A percentile compares a stretch with the other conserved stretches of the same genome.
Conservation (phyloP, 1,140 invertebrate genomes). For the Microplitis demolitor region DNA sequence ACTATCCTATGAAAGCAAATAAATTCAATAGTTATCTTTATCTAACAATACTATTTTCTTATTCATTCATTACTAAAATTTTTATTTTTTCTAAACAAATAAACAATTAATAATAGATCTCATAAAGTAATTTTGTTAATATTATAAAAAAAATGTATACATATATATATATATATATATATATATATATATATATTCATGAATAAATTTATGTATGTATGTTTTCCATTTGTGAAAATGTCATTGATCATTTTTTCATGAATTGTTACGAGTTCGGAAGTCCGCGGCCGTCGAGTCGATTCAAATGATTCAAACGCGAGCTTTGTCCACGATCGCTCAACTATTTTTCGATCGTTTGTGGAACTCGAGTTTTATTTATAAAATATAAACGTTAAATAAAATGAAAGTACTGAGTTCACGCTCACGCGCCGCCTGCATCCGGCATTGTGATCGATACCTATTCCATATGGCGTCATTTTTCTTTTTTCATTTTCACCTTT, state of each 20-base stretch:
- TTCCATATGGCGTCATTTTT: constrained; percentile 7
- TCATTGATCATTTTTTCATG: constrained; percentile 7
- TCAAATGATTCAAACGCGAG: constrained; percentile 6
- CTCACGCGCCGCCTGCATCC: constrained; percentile 14
- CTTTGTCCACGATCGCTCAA: background rate
- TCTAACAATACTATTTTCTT: too few species aligned
- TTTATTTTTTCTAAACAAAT: too few species aligned
- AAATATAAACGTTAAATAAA: constrained; percentile 3
- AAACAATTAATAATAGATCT: too few species aligned
- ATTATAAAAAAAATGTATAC: too few species aligned
- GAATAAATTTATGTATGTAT: too few species aligned
- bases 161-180: too few species aligned
- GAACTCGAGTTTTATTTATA: background rate
- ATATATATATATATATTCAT: too few species aligned
- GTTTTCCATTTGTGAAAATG: constrained; percentile 3
- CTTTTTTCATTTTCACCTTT: background rate
- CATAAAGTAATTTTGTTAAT: too few species aligned
- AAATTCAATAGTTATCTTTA: too few species aligned
- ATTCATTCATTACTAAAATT: too few species aligned
- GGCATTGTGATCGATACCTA: constrained; percentile 19
- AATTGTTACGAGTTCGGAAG: constrained; percentile 4
- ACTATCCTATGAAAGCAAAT: too few species aligned
- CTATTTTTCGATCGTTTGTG: constrained; percentile 1
- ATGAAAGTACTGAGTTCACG: background rate
- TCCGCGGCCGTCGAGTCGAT: background rate